Evolutionary conservation across 2,888 invertebrate species (phyloP), one percentile per base, ranked within the genome.

Genomic region (Drosophila borealis): DNA sequence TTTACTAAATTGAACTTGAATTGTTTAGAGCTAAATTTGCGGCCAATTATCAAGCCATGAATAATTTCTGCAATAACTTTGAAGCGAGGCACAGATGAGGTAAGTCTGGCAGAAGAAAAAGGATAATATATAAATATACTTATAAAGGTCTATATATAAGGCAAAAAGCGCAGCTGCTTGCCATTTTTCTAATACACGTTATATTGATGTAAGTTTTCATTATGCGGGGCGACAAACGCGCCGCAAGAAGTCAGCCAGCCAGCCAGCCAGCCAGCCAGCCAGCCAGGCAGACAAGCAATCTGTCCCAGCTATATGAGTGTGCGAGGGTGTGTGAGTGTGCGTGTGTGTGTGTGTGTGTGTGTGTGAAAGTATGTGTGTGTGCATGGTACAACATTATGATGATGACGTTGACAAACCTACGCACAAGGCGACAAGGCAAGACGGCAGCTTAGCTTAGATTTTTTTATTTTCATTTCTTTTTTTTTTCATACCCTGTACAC

Each of bases 321-420:
- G 39, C 14, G 34, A 29, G 29, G 29, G 29, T 29, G 10, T 46
- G 42, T 44, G 19, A 48, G 6, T 45, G 39, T 29, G 46, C 54
- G 3, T 59, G 39, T 0, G 1, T 49, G 17, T 49, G 44, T n/a
- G 48, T 53, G 53, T 50, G 66, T 51, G 37, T n/a, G 37, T 55
- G 45, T 56, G 46, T 13, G 39, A 19, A 34, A 34, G 25, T 17
- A 39, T 49, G 19, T 45, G 33, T 64, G 55, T 44, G 44, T 49
- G 42, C 37, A 29, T 57, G 71, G 67, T 59, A 66, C 56, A 68
- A 65, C 78, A 81, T 78, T 70, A 81, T 75, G 74, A 67, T 72
- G 88, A 88, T 82, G 88, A 84, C 85, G 85, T 84, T 81, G 88
- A 81, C 81, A 88, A 85, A 88, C 85, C 82, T 81, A 75, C 85